Base-by-base conservation (phyloP, 2,888 invertebrate species). In the Erynnis tages region DNA sequence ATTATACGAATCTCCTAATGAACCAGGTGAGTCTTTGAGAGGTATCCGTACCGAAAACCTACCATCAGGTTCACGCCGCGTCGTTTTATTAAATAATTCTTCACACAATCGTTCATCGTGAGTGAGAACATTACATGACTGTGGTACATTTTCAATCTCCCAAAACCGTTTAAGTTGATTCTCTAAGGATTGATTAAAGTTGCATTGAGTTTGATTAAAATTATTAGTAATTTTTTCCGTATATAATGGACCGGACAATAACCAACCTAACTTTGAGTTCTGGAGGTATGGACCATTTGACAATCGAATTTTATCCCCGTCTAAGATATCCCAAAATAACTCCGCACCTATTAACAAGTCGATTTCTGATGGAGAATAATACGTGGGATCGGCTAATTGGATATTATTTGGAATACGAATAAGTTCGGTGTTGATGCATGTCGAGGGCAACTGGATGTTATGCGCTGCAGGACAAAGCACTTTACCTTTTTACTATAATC, bases 191-290 rank as follows among this genome's bases (percentile, higher is more conserved):
- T 56, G 54, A 8, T 38, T 45, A 40, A 54, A 54, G 16, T 61
- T 54, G 19, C 60, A 61, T 7, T 54, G 54, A 37, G n/a, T n/a
- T n/a, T n/a, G n/a, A n/a, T n/a, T n/a, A n/a, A n/a, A n/a, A n/a
- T n/a, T n/a, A n/a, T n/a, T n/a, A n/a, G n/a, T n/a, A n/a, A n/a
- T n/a, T n/a, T n/a, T n/a, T n/a, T 54, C 52, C 6, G 19, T 17
- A 29, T 10, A 32, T 30, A 17, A n/a, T 34, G 61, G 49, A 10
- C 57, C 61, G 4, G 57, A 53, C 6, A 59, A 29, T 13, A 57
- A 41, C 61, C 61, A 61, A 6, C 59, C 61, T 8, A 59, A 52
- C 35, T 49, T 59, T 4, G 57, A 46, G 21, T 57, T 56, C 41
- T 58, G 59, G 27, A 61, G 35, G 21, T 40, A 59, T 1, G 59